Base-by-base conservation (phyloP, 2,888 invertebrate species). In the Mechanitis mazaeus region DNA sequence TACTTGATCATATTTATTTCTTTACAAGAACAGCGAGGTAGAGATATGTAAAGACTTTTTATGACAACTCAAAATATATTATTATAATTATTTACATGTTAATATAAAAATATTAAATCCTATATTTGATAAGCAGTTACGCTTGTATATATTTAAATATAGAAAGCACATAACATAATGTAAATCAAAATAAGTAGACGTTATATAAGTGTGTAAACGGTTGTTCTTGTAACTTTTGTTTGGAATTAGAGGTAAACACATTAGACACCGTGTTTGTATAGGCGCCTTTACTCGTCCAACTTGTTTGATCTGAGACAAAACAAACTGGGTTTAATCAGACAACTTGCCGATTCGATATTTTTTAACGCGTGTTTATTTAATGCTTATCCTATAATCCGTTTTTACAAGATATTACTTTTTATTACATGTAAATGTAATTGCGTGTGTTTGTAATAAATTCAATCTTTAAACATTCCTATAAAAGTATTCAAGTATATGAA, bases 181-280 rank as follows among this genome's bases (percentile, higher is more conserved):
- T 35, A 33, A 38, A 53, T 28, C 53, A 53, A 58, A 58, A 50
- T 46, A 46, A 58, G 35, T 20, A 61, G 63, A 58, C 55, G 47
- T 47, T 59, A 55, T 62, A 58, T 56, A 42, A 42, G 58, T 61
- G 62, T 53, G 62, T 60, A 67, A 68, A 64, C 68, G 74, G 71
- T 72, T 77, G 73, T 75, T 78, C 76, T 76, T 73, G 75, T 77
- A 83, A 83, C 81, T 85, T 83, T 83, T 86, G 87, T 87, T 87
- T 84, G 83, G 80, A 81, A 80, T 84, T 81, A 80, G 76, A 80
- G 78, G 85, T 83, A 88, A 88, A 87, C 87, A 87, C 88, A 88
- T 88, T 88, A 85, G 85, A 81, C 80, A 78, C 78, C 77, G 74
- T 86, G 83, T 86, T 87, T 87, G 85, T 77, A 79, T 84, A 86